These are phyloP conservation scores for Poicephalus gulielmi DNA, from an alignment of 2,113 vertebrate genomes.

Conservation along the genomic window DNA sequence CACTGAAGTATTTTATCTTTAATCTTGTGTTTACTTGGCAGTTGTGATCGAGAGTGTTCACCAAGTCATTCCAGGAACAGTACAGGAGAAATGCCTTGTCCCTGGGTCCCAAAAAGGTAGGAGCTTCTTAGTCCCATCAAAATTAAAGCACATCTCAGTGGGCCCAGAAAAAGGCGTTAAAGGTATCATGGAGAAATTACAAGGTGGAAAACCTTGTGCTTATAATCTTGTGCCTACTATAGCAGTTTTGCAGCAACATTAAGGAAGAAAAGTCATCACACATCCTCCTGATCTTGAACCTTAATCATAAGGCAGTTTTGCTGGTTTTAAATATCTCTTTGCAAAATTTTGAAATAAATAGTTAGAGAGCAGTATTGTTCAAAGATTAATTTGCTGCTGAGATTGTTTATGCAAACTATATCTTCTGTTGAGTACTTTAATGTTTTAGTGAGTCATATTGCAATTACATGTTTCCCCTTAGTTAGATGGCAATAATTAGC, in stretches of 20 bases:
- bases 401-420: slow-evolving; percentile 53
- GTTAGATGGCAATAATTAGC: slow-evolving; percentile 55
- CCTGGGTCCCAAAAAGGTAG: not conserved
- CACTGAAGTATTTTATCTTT: not conserved
- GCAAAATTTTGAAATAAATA: slow-evolving; percentile 37
- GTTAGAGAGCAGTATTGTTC: slow-evolving; percentile 16
- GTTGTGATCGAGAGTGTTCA: not conserved
- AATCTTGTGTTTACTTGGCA: not conserved
- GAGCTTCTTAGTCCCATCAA: not conserved
- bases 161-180: not conserved
- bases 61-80: not conserved
- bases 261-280: not conserved
- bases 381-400: slow-evolving; percentile 44
- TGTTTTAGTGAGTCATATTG: slow-evolving; percentile 50
- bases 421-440: slow-evolving; percentile 53
- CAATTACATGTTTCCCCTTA: slow-evolving; percentile 51
- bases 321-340: not conserved
- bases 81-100: not conserved
- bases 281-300: not conserved
- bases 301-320: not conserved
- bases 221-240: not conserved
- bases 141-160: not conserved
- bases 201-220: not conserved
- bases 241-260: not conserved
- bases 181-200: not conserved